Conservation (phyloP, 2,797 vertebrate species). For the Rhynchonycteris naso region DNA sequence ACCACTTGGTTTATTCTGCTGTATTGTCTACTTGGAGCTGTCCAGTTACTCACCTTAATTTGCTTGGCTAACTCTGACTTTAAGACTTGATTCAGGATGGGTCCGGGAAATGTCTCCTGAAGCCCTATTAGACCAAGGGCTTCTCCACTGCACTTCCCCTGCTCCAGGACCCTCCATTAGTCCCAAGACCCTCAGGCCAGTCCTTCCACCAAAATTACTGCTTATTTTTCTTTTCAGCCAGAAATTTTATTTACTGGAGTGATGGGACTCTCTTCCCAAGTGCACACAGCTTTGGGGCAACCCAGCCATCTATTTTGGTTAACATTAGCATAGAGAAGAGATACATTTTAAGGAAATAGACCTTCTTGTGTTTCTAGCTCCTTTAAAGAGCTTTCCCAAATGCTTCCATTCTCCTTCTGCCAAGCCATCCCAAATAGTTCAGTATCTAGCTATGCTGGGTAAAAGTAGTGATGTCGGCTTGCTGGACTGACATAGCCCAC, state of each 20-base stretch:
- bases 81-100: background rate
- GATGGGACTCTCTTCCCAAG: background rate
- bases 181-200: background rate
- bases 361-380: background rate
- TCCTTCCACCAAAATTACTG: background rate
- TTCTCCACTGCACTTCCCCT: background rate
- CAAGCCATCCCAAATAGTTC: background rate
- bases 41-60: background rate
- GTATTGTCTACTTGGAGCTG: background rate
- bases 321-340: background rate
- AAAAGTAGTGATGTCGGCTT: background rate
- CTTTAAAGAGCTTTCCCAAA: background rate
- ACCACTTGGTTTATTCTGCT: background rate
- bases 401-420: background rate
- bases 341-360: background rate
- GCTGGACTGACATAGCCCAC: background rate
- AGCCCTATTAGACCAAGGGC: background rate
- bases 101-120: background rate
- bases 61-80: background rate
- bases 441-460: background rate
- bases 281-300: background rate
- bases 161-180: too few species aligned
- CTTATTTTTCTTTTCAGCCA: background rate
- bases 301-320: background rate
- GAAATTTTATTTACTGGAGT: background rate